Evolutionary conservation across 2,797 vertebrate genomes (phyloP), one percentile per base, ranked within the genome.

Genomic region (Apodemus agrarius): DNA sequence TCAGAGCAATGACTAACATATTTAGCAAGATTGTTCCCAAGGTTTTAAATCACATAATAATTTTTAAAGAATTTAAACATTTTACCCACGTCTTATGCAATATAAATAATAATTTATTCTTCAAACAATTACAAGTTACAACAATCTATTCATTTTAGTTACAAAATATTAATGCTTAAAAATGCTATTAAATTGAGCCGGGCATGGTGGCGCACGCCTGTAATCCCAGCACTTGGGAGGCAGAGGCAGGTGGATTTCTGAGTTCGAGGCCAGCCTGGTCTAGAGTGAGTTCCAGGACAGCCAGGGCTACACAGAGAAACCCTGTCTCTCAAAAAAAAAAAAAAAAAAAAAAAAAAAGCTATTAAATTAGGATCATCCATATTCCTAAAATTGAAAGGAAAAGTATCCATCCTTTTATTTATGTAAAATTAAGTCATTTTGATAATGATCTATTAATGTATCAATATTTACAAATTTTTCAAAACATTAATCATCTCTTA

Each of bases 381-480:
- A 22, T 26, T 57, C 46, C 34, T 74, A 12, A 87, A 85, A 65
- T 13, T 34, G 29, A 84, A 85, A 22, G 11, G 40, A 85, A 67
- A 85, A 69, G 19, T 69, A 57, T 90, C 2, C 87, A 93, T 76
- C 78, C 19, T 97, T 96, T 97, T 97, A 96, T 91, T 92, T 95
- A 90, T n/a, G 0, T 86, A 46, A 95, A 96, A 88, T 97, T 88
- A 97, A 97, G 93, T 93, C 85, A 97, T 83, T 92, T 89, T 96
- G 40, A 87, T 46, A 94, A 95, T 84, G 93, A 93, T 90, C 96
- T 98, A 93, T 93, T 93, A 98, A 52, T 52, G 46, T 52, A 98
- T 98, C 81, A 76, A 16, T 87, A 96, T 92, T 98, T 97, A 89
- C 96, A 98, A 34, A 67, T 22, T 97, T 97, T 95, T 97, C 90